These are phyloP conservation scores for Columba janthina DNA, from an alignment of 2,113 vertebrate genomes.

Conservation along the genomic window DNA sequence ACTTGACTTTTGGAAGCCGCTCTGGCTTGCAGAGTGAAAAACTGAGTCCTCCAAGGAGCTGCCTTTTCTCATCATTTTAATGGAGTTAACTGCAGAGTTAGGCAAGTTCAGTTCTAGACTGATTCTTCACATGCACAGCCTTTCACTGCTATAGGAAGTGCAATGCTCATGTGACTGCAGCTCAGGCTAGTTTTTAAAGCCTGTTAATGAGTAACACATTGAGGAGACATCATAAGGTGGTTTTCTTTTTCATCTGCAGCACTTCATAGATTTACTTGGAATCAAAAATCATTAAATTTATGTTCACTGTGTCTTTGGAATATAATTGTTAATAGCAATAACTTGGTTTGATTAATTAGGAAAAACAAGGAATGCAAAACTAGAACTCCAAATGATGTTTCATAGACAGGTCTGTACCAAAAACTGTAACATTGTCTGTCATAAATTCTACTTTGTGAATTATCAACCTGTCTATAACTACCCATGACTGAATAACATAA, in stretches of 20 bases:
- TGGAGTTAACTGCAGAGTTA: neutral
- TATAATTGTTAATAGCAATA: neutral
- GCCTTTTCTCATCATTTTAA: conserved; percentile 58
- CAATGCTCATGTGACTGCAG: conserved; percentile 26
- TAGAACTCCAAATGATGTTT: neutral
- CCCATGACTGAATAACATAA: neutral
- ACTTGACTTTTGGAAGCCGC: neutral
- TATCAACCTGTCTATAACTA: neutral
- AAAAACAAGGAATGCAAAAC: neutral
- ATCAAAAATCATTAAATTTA: neutral
- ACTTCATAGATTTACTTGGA: neutral
- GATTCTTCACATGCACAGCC: neutral
- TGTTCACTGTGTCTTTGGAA: neutral
- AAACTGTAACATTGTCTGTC: neutral
- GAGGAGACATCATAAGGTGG: conserved; percentile 18
- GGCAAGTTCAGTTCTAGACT: neutral
- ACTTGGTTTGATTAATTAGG: neutral
- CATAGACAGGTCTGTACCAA: neutral
- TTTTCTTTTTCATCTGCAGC: conserved; percentile 13
- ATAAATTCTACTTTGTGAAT: neutral
- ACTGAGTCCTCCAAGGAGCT: conserved; percentile 11
- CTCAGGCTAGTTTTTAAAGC: neutral
- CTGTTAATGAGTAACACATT: conserved; percentile 78
- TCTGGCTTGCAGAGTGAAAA: conserved; percentile 33
- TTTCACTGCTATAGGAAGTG: conserved; percentile 31